A percentile compares a stretch with the other conserved stretches of the same genome.
These are phyloP conservation scores for Ptilonorhynchus violaceus DNA, from an alignment of 2,113 vertebrate species.

Conservation along the genomic window DNA sequence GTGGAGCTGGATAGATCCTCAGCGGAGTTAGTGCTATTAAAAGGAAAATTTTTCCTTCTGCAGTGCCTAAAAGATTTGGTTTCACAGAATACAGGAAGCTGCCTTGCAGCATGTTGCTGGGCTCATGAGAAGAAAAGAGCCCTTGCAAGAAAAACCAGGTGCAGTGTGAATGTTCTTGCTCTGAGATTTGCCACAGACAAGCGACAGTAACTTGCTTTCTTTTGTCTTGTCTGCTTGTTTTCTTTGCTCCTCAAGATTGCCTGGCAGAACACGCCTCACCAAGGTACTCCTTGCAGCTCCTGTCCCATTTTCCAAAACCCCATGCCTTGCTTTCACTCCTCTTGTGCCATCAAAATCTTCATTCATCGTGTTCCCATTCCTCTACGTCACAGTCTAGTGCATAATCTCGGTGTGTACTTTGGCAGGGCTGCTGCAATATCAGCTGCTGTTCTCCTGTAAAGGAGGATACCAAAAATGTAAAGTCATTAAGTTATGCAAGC, in stretches of 20 bases:
- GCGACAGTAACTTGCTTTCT: not conserved
- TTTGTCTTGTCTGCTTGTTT: not conserved
- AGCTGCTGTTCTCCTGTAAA: not conserved
- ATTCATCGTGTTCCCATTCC: not conserved
- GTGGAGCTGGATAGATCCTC: not conserved
- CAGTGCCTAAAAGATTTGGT: not conserved
- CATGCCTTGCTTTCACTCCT: not conserved
- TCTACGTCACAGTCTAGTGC: not conserved
- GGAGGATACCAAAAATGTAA: not conserved
- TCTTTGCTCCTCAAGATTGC: not conserved
- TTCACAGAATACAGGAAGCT: not conserved
- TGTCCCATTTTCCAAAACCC: not conserved
- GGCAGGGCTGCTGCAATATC: not conserved
- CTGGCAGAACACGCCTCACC: not conserved
- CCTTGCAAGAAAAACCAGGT: rapidly evolving
- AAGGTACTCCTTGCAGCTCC: not conserved
- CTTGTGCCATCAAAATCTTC: not conserved
- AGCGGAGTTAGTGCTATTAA: not conserved
- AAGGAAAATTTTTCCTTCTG: not conserved
- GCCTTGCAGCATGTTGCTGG: not conserved
- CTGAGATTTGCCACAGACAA: not conserved
- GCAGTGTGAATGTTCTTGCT: not conserved
- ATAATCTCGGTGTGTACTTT: not conserved
- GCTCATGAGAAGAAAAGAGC: not conserved
- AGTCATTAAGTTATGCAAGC: not conserved